phyloP scores from a whole-genome alignment of 2,888 invertebrate species.

The Xylota sylvarum region DNA sequence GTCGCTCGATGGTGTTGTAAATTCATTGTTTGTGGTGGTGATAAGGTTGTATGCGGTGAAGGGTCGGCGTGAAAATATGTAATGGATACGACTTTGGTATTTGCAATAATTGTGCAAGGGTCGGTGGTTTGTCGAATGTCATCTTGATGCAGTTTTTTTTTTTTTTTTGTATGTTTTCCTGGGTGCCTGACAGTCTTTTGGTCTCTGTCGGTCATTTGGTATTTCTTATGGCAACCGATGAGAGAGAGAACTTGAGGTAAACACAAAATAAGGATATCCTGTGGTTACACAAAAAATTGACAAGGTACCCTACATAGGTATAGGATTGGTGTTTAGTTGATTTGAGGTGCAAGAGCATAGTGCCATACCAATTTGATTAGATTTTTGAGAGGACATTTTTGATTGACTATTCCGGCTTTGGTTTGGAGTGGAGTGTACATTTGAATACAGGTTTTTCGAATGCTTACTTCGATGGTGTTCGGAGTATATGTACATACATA shows the following conservation, averaged over 20 bases:
- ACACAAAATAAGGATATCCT: conserved; percentile 56
- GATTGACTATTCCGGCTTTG: not conserved
- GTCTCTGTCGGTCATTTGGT: conserved; percentile 9
- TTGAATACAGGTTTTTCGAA: too few species aligned
- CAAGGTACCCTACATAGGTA: too few species aligned
- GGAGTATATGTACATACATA: too few species aligned
- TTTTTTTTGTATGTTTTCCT: not conserved
- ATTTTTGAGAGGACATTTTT: not conserved
- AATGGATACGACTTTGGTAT: conserved; percentile 67
- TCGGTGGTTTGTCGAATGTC: conserved; percentile 67
- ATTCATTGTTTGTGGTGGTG: conserved; percentile 74
- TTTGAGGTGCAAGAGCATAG: conserved; percentile 22
- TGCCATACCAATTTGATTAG: not conserved
- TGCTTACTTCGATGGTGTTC: too few species aligned
- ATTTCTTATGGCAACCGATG: not conserved
- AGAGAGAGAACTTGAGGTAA: not conserved
- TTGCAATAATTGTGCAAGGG: conserved; percentile 74
- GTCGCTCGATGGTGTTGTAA: conserved; percentile 43
- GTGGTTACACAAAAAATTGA: conserved; percentile 49
- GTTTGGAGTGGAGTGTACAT: not conserved
- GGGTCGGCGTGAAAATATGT: conserved; percentile 69
- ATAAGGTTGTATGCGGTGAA: conserved; percentile 67
- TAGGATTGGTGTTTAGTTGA: conserved; percentile 45
- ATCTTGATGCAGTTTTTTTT: conserved; percentile 47
- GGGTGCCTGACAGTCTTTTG: not conserved